These are phyloP conservation scores for Oreocharis arfaki DNA, from an alignment of 2,113 vertebrate genomes.

Conservation along the genomic window DNA sequence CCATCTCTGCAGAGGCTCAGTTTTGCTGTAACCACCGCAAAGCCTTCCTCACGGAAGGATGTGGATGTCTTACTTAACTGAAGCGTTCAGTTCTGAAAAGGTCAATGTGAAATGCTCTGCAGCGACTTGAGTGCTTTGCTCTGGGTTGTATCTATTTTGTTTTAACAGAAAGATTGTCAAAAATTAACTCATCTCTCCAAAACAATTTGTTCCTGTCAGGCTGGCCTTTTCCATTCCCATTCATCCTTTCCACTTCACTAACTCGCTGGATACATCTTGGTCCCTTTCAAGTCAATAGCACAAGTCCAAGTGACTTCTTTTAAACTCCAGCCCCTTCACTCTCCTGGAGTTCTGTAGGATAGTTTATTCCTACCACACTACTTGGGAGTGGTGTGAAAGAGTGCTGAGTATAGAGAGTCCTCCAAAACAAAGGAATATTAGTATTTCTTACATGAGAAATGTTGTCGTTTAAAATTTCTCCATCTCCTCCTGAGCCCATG, in stretches of 20 bases:
- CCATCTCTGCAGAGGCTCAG: background rate
- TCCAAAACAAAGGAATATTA: background rate
- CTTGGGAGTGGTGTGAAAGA: background rate
- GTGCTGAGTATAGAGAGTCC: background rate
- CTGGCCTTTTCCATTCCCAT: conserved; percentile 53
- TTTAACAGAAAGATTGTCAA: conserved; percentile 54
- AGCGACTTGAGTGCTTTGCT: conserved; percentile 11
- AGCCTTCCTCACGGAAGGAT: background rate
- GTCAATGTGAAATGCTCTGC: conserved; percentile 22
- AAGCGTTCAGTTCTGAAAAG: conserved; percentile 32
- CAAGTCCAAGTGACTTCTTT: background rate
- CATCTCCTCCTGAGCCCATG: conserved; percentile 4
- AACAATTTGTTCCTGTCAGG: conserved; percentile 54
- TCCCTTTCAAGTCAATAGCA: background rate
- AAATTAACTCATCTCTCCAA: conserved; percentile 61
- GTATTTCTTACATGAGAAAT: conserved; percentile 7
- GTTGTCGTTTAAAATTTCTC: conserved; percentile 12
- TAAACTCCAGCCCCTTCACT: background rate
- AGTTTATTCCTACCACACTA: background rate
- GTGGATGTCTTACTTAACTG: conserved; percentile 36
- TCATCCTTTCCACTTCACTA: conserved; percentile 32
- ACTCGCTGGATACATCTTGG: background rate
- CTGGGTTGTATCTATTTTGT: conserved; percentile 50
- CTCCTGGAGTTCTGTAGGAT: background rate
- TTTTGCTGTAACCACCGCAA: background rate